These are phyloP conservation scores for Scaptomyza parva DNA, from an alignment of 2,888 invertebrate species.

Conservation along the genomic window DNA sequence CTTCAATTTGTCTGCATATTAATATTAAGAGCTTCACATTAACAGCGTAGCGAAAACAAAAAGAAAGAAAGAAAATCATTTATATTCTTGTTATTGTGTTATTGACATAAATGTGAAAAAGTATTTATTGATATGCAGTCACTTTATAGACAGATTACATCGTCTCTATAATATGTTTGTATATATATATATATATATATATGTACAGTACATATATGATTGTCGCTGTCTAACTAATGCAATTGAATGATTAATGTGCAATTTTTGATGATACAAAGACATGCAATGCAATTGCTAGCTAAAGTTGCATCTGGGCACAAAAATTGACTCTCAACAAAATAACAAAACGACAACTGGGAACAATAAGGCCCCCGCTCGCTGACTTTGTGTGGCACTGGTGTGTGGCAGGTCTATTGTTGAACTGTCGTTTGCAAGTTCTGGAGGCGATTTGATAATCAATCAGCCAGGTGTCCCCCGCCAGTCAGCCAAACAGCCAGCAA, in stretches of 20 bases:
- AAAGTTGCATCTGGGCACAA: neutral
- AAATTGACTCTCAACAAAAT: neutral
- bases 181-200: constrained; percentile 2
- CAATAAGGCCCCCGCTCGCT: constrained; percentile 7
- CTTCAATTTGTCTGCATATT: neutral
- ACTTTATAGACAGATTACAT: constrained; percentile 26
- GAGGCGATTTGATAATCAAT: constrained; percentile 57
- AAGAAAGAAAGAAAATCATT: neutral
- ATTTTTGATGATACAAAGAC: constrained; percentile 59
- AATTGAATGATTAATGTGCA: constrained; percentile 68
- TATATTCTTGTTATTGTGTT: constrained; percentile 24
- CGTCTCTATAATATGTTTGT: neutral
- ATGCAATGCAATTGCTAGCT: constrained; percentile 47
- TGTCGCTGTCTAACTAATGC: constrained; percentile 43
- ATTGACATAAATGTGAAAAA: constrained; percentile 23
- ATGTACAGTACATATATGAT: constrained; percentile 9
- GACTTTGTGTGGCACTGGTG: constrained; percentile 5
- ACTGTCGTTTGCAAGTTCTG: constrained; percentile 40
- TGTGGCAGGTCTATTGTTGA: constrained; percentile 33
- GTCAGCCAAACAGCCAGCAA: too few relatives aligned
- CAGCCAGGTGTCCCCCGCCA: constrained; percentile 20
- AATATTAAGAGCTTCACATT: constrained; percentile 7
- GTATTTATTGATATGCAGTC: constrained; percentile 31
- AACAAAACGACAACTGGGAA: constrained; percentile 2
- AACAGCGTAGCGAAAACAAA: neutral